Evolutionary conservation across 1,140 invertebrate genomes (phyloP), one percentile per base, ranked within the genome.

Genomic region (Stegodyphus mimosarum): DNA sequence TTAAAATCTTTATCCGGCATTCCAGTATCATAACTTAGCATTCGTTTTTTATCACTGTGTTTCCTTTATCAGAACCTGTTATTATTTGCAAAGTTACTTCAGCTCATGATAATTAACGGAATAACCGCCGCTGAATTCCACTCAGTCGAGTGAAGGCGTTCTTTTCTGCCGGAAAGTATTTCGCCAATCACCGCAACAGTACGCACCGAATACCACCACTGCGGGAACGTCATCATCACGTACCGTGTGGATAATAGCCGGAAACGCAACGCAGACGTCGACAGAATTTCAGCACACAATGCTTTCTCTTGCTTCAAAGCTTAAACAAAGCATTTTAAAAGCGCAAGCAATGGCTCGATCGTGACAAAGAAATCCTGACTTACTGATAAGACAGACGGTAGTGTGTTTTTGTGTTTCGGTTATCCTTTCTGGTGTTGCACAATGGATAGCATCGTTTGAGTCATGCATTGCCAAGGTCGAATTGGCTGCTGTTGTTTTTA

Each of bases 371-470:
- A 83, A 83, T 67, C 50, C 53, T 33, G 69, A 83, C 80, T 74
- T 83, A 83, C 74, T 83, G 80, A 83, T 83, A 72, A 69, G 49
- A 70, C 48, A 64, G 69, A 78, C 67, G 76, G 76, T 78, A 60
- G 76, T 50, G 64, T 67, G 76, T 78, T 78, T 71, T 80, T 80
- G 50, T 51, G 60, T 80, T 80, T 80, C 74, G 80, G 64, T 83
- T 73, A 18, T 13, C 33, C 53, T 80, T 83, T 83, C 70, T 66
- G 71, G 55, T 74, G 71, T 83, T 83, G 55, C 80, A 83, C 80
- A 83, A 83, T 74, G 71, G 80, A 83, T 83, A 73, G 49, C 80
- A 83, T 83, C 80, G 71, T 74, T 83, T 80, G 80, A 83, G 69
- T 83, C 80, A 83, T 83, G 51, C 80, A 74, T 83, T 73, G 70